Evolutionary conservation across 2,888 invertebrate species (phyloP).

Genomic region (Dynastes grantii): DNA sequence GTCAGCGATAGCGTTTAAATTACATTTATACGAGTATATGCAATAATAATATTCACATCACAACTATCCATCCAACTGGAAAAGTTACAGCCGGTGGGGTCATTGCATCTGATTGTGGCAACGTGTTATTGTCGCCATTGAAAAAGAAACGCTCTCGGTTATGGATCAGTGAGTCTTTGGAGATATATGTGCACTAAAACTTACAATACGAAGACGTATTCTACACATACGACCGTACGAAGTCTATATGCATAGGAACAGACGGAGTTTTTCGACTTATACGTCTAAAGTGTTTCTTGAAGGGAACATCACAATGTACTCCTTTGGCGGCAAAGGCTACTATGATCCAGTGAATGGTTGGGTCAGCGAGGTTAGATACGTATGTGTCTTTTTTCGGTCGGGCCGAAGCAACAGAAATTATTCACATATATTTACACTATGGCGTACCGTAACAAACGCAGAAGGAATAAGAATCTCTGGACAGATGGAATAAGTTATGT

Average conservation of each 20-base stretch:
- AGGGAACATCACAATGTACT: conserved; percentile 38
- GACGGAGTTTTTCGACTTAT: conserved; percentile 27
- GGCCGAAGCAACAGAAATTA: conserved; percentile 34
- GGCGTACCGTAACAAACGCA: too few species aligned
- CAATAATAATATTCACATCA: conserved; percentile 1
- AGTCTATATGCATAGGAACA: conserved; percentile 15
- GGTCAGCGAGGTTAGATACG: conserved; percentile 50
- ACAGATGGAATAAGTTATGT: too few species aligned
- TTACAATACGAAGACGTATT: conserved; percentile 24
- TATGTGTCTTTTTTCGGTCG: conserved; percentile 36
- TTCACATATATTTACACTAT: not conserved
- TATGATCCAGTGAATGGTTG: conserved; percentile 35
- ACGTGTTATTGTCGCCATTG: conserved; percentile 36
- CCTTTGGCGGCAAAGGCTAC: conserved; percentile 47
- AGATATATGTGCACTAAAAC: conserved; percentile 29
- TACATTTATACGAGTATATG: too few species aligned
- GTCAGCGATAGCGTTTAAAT: too few species aligned
- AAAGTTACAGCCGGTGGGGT: conserved; percentile 23
- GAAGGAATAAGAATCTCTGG: not conserved
- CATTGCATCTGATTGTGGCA: conserved; percentile 38
- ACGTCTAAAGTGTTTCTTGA: conserved; percentile 41
- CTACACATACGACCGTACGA: conserved; percentile 12
- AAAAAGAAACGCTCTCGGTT: conserved; percentile 42
- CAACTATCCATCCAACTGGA: not conserved
- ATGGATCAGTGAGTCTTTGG: conserved; percentile 40